These are phyloP conservation scores for Puffinus mauretanicus DNA, from an alignment of 2,113 vertebrate genomes.

Conservation along the genomic window DNA sequence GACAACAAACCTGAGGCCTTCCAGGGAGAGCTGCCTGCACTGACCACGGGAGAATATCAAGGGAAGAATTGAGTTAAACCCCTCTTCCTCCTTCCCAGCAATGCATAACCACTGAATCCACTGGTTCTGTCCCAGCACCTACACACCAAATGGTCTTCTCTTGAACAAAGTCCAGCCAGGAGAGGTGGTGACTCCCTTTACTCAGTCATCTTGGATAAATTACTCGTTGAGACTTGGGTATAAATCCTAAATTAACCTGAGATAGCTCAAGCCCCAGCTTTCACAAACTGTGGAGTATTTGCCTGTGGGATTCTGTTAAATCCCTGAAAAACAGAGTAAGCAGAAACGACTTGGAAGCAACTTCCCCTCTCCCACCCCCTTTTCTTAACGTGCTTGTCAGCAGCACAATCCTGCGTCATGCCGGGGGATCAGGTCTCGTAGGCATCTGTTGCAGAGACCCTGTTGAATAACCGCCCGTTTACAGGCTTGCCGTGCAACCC, in stretches of 20 bases:
- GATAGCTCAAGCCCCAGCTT: neutral
- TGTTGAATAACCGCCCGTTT: neutral
- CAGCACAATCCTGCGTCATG: neutral
- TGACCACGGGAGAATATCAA: neutral
- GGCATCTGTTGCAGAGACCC: neutral
- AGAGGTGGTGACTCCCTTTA: neutral
- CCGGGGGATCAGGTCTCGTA: neutral
- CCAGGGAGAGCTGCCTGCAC: neutral
- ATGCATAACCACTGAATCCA: fast-evolving
- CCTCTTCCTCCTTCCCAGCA: neutral
- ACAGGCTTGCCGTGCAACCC: neutral
- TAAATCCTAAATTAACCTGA: neutral
- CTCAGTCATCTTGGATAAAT: neutral
- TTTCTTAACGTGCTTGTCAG: neutral
- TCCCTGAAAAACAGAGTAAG: neutral
- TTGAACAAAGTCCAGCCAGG: neutral
- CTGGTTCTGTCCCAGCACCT: neutral
- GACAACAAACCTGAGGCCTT: neutral
- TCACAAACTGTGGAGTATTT: neutral
- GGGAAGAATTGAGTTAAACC: neutral
- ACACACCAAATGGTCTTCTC: neutral
- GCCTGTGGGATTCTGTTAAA: neutral
- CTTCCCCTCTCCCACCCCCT: neutral
- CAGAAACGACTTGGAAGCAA: neutral
- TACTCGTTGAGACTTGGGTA: neutral